Base-by-base conservation (phyloP, 2,888 invertebrate species). In the Drosophila nr. perissopoda region DNA sequence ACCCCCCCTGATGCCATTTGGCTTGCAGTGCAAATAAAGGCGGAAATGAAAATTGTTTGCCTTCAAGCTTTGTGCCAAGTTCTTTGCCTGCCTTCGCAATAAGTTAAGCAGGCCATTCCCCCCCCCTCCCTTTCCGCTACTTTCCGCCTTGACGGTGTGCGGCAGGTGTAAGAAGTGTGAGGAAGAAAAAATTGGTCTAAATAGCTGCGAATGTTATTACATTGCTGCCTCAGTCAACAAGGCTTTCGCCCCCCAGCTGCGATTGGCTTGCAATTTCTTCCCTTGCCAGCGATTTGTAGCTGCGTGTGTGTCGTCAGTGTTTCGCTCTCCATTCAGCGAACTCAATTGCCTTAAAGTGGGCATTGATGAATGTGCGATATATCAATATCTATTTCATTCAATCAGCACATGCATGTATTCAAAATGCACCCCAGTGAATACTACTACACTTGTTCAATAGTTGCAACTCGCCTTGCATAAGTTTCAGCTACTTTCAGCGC, bases 21-120 rank as follows among this genome's bases (percentile, higher is more conserved):
- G 73, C 66, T 63, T n/a, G 51, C 70, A 67, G 80, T 78, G 73
- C 82, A 83, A 81, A 83, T 73, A 83, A 73, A 83, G 76, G 78
- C 71, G 82, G 82, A 82, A 82, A 82, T 82, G 82, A 82, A 82
- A 82, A 81, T 81, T 83, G 81, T 83, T 72, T 81, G 81, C 83
- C 82, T 78, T 76, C 51, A 56, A 72, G 82, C 63, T 69, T 49
- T 59, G 61, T 64, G 33, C 66, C 65, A 62, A 60, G 53, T 38
- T 65, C 31, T 38, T 51, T 42, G 40, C 70, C 59, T 63, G 63
- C 53, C 56, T 60, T 69, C 70, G 54, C 75, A 83, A 80, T 71
- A 78, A 71, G 83, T 83, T 83, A 80, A 83, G 70, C 62, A 63
- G 67, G 65, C 31, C 38, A 58, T 52, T 48, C 18, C 29, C 11